These are phyloP conservation scores for Cataglyphis livida DNA, from an alignment of 2,888 invertebrate genomes.

Conservation along the genomic window DNA sequence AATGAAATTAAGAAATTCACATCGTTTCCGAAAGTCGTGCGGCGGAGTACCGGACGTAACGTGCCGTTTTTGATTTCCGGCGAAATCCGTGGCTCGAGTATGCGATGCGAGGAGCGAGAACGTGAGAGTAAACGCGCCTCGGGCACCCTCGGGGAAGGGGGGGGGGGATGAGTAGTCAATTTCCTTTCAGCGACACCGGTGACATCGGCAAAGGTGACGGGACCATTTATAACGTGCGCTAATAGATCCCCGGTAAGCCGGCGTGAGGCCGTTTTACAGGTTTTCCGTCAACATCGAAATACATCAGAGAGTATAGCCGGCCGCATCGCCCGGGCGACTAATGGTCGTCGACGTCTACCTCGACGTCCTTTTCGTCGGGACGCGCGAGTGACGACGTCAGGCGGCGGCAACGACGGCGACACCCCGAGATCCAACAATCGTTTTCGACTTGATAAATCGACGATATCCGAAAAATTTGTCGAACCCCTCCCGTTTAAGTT, in stretches of 20 bases:
- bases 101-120: constrained; percentile 65
- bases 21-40: constrained; percentile 45
- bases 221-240: constrained; percentile 83
- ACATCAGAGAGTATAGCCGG: constrained; percentile 74
- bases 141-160: constrained; percentile 25
- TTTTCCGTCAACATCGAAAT: constrained; percentile 84
- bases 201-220: constrained; percentile 79
- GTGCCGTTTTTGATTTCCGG: constrained; percentile 72
- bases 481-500: constrained; percentile 61
- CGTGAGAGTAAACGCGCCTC: constrained; percentile 66
- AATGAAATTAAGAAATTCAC: constrained; percentile 38
- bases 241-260: constrained; percentile 80
- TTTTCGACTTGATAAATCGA: constrained; percentile 80
- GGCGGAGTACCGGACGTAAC: constrained; percentile 40
- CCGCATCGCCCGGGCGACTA: constrained; percentile 73
- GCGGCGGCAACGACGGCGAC: constrained; percentile 51
- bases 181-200: constrained; percentile 82
- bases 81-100: constrained; percentile 62
- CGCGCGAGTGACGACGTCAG: constrained; percentile 67
- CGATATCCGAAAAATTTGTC: constrained; percentile 82
- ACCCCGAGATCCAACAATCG: constrained; percentile 65
- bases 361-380: constrained; percentile 68
- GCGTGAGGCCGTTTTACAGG: constrained; percentile 81
- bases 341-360: constrained; percentile 76
- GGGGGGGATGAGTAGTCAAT: constrained; percentile 81